Evolutionary conservation across 2,797 vertebrate species (phyloP), one percentile per base, ranked within the genome.

Genomic region (Chelon auratus): DNA sequence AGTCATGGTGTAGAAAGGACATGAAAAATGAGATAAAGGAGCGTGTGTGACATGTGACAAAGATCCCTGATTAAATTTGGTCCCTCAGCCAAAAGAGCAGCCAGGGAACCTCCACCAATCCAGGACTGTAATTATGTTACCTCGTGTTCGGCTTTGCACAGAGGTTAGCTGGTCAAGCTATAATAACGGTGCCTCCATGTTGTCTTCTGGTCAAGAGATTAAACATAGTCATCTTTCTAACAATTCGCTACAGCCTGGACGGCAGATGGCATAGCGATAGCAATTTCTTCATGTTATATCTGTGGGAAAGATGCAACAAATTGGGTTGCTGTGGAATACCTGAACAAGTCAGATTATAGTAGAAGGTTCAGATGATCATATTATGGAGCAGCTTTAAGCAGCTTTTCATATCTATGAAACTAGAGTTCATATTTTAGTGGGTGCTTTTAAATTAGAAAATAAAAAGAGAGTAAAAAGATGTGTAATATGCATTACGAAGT

Each of bases 231-330:
- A 72, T 71, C 50, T 68, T 66, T 76, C 51, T 62, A 26, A 40
- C 53, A 54, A 12, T 55, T 48, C 39, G 33, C 55, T 39, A 40
- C 47, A 63, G 66, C 66, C 67, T 75, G 73, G 55, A 22, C 42
- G 63, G 79, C 69, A 80, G 81, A 79, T 79, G 81, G 81, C 50
- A 26, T 3, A 39, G 67, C 39, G 0, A 55, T 53, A 36, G 58
- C 43, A 73, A 73, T 83, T 70, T 75, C 63, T 77, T 73, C 61
- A 77, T 58, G 56, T 73, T 67, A 56, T 52, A 26, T 62, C 64
- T 62, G 72, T 47, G 26, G 45, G 26, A 40, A 22, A 68, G 48
- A 72, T 51, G 40, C 62, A 68, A 65, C 52, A 71, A 65, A 78
- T 48, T 52, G 79, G 43, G 26, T 68, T 68, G 77, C 26, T 55